phyloP scores from a whole-genome alignment of 2,113 vertebrate species.

The Odocoileus hemionus region DNA sequence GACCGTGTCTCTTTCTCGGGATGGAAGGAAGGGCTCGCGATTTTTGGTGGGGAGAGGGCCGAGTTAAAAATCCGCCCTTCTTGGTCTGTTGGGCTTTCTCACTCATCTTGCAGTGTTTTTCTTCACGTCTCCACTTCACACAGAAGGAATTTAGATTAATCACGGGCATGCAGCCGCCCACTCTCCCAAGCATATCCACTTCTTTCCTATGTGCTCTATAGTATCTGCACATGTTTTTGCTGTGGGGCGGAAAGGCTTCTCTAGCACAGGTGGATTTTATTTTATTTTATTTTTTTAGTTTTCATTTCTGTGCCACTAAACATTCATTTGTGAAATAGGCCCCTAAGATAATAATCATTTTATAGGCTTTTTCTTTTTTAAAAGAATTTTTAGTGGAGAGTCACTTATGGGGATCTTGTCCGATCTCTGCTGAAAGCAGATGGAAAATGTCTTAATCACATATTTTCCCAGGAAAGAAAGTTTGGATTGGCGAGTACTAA shows the following conservation, averaged over 20 bases:
- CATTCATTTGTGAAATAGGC: slow-evolving; percentile 21
- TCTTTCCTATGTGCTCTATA: not conserved
- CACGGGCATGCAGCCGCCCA: not conserved
- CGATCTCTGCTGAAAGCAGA: slow-evolving; percentile 81
- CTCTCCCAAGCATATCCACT: not conserved
- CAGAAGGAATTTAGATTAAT: slow-evolving; percentile 20
- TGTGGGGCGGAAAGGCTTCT: not conserved
- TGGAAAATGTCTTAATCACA: slow-evolving; percentile 78
- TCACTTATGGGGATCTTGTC: slow-evolving; percentile 54
- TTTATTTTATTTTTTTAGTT: not conserved
- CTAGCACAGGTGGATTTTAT: not conserved
- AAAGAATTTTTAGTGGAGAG: not conserved
- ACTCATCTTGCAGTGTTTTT: not conserved
- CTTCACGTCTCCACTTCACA: not conserved
- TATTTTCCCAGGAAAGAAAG: slow-evolving; percentile 73
- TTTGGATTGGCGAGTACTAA: slow-evolving; percentile 72
- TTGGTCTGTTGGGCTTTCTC: not conserved
- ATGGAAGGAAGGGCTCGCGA: not conserved
- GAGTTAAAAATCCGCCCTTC: not conserved
- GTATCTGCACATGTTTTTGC: not conserved
- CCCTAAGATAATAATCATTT: not conserved
- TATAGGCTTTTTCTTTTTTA: not conserved
- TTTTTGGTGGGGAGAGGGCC: accelerated
- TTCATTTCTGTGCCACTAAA: not conserved
- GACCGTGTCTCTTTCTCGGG: not conserved